Base-by-base conservation (phyloP, 1,140 invertebrate species). In the Leptopilina clavipes region DNA sequence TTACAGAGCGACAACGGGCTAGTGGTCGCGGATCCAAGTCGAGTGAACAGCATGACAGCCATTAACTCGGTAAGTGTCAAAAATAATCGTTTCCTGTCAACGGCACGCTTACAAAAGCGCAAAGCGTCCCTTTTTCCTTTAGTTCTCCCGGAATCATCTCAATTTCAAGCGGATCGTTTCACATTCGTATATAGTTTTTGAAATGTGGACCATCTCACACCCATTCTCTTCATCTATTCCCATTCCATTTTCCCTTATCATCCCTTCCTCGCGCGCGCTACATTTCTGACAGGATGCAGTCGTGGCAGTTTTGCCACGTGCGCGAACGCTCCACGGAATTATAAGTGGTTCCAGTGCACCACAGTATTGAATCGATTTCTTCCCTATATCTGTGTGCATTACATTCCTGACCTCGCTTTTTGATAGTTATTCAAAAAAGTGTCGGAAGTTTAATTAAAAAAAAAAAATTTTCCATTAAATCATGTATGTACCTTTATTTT, bases 1-100 rank as follows among this genome's bases (percentile, higher is more conserved):
- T 91, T 90, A 73, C 89, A 91, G 90, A 91, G 89, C 89, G 90
- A 91, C 86, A 88, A 84, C 87, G 89, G 90, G 87, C 85, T 91
- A 91, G 88, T 88, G 87, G 87, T 90, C 82, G 85, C 89, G 86
- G 89, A 90, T 88, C 86, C 87, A 83, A 86, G 83, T 87, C 87
- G 87, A 87, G 87, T 88, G 88, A 89, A 85, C 87, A 89, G 85
- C 80, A 91, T 91, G 90, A 91, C 90, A 84, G 90, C 90, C 82
- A 91, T 91, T 85, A 91, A 91, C 86, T 91, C 90, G 87, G 90
- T 91, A 83, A 91, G 90, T 88, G 74, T 75, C 71, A 74, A 77
- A 70, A 71, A 19, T 80, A 79, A 79, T 82, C 77, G 44, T 22
- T n/a, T 0, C 5, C 12, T 65, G 59, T 65, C 25, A 31, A 10